Conservation (phyloP, 2,113 vertebrate genomes). For the Cacatua alba region DNA sequence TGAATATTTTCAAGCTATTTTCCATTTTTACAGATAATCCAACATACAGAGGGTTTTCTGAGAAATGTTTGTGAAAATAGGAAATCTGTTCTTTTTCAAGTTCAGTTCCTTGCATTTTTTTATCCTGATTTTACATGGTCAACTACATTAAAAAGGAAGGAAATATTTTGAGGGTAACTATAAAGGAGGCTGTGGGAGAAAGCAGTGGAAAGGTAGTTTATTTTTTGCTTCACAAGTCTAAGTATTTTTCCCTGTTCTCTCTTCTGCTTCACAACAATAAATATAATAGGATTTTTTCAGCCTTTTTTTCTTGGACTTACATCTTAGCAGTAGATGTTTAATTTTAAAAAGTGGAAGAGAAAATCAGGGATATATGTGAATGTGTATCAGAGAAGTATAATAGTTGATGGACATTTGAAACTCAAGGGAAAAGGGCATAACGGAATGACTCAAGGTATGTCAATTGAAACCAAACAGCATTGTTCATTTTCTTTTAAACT, state of each 20-base stretch:
- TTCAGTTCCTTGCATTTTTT: background rate
- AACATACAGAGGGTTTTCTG: background rate
- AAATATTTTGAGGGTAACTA: background rate
- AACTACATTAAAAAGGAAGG: background rate
- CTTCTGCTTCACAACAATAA: background rate
- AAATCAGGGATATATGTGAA: background rate
- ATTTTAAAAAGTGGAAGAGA: background rate
- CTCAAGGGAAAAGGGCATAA: background rate
- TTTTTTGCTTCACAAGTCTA: background rate
- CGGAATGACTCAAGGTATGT: background rate
- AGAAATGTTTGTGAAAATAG: background rate
- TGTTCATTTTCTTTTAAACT: background rate
- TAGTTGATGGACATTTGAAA: background rate
- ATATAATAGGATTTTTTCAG: background rate
- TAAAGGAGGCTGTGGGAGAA: background rate
- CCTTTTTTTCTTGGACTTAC: background rate
- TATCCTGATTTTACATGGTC: background rate
- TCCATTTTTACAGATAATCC: background rate
- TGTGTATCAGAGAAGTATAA: background rate
- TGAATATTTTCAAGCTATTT: constrained; percentile 13
- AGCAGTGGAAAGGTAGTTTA: background rate
- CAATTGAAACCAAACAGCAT: background rate
- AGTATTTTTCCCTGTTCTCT: background rate
- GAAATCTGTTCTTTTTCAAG: background rate
- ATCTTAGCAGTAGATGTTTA: background rate